Evolutionary conservation across 1,140 invertebrate genomes (phyloP), one percentile per base, ranked within the genome.

Genomic region (Plodia interpunctella): DNA sequence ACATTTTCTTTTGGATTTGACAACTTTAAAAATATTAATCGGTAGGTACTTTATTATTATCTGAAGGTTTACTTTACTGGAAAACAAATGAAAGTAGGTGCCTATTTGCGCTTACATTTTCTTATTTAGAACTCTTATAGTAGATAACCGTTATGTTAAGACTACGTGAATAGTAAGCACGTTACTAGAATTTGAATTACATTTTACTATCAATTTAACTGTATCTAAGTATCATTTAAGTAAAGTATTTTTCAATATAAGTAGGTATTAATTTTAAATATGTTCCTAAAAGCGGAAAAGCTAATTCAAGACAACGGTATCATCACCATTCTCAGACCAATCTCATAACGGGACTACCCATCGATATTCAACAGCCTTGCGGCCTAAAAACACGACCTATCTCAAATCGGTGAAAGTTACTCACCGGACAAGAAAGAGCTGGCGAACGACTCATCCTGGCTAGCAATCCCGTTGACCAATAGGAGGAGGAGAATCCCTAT

Each of bases 381-480:
- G 62, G 49, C 57, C 66, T 19, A 55, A 61, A 67, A 57, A 20
- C 10, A 20, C 21, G 60, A 65, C 60, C 63, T 59, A 60, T 68
- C 56, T 35, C 35, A 53, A 53, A 57, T 21, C 32, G 28, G 11
- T n/a, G 50, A 57, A 52, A 57, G 49, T 51, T 3, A 53, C 68
- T 72, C 89, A 95, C 94, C 94, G 90, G 94, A 95, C 15, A 96
- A 88, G 76, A 96, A 95, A 71, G 94, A 95, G 66, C 94, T 94
- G 61, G 94, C 93, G 69, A 95, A 90, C 10, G 94, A 95, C 59
- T 95, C 95, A 81, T 95, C 94, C 87, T 95, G 93, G 61, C 67
- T 11, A 62, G 59, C 49, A 68, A 57, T 25, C 38, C 44, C 17
- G 65, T 54, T 10, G 71, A 38, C 68, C 53, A 85, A 15, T 30